phyloP scores from a whole-genome alignment of 2,113 vertebrate genomes.

The Semnornis frantzii region DNA sequence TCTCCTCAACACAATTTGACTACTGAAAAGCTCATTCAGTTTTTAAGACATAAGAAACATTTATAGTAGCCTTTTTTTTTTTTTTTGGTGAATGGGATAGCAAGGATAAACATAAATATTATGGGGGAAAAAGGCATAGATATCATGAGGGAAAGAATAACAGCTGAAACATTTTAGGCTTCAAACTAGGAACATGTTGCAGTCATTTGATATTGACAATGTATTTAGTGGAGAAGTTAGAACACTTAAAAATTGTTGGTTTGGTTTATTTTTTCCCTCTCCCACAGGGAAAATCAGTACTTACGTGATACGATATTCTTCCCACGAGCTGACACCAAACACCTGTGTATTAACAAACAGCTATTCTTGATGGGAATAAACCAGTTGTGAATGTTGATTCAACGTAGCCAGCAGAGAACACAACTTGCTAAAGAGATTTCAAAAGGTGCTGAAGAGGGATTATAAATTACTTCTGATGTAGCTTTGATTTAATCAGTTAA shows the following conservation, averaged over 20 bases:
- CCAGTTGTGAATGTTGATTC: neutral
- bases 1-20: neutral
- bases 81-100: neutral
- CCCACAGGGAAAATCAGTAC: neutral
- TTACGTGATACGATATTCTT: neutral
- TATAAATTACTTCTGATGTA: neutral
- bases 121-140: rapidly evolving
- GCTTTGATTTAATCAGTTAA: neutral
- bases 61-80: neutral
- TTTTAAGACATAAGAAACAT: neutral
- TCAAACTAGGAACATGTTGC: neutral
- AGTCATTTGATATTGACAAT: neutral
- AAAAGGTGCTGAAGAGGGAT: neutral
- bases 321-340: neutral
- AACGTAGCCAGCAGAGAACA: neutral
- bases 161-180: neutral
- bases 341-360: neutral
- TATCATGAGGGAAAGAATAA: neutral
- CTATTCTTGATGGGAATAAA: neutral
- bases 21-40: neutral
- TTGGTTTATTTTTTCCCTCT: neutral
- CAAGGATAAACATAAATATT: neutral
- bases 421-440: neutral
- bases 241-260: neutral
- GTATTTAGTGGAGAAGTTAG: neutral